Evolutionary conservation across 2,888 invertebrate species (phyloP).

Genomic region (Aporophyla nigra): DNA sequence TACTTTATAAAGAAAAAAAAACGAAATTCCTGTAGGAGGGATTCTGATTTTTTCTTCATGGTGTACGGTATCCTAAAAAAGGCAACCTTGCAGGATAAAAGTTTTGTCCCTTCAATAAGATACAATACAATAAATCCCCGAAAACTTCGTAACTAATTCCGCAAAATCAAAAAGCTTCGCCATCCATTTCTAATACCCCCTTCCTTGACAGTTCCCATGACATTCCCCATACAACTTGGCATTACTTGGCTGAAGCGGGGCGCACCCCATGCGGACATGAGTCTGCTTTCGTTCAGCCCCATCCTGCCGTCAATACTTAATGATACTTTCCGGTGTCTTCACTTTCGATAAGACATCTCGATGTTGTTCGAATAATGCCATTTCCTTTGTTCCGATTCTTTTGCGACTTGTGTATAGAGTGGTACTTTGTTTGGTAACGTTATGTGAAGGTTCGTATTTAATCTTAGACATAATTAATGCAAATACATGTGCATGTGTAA

Average conservation of each 20-base stretch:
- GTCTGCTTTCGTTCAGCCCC: conserved; percentile 71
- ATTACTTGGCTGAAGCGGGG: conserved; percentile 49
- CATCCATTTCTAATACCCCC: conserved; percentile 28
- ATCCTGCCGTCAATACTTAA: conserved; percentile 75
- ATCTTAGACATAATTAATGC: too few species aligned
- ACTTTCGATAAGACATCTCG: conserved; percentile 64
- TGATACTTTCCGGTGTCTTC: conserved; percentile 72
- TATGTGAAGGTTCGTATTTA: neutral
- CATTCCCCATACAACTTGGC: conserved; percentile 46
- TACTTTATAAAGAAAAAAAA: too few species aligned
- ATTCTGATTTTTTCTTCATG: too few species aligned
- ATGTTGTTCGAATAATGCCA: conserved; percentile 64
- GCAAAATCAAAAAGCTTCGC: neutral
- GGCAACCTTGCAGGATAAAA: too few species aligned
- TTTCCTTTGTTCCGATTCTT: conserved; percentile 56
- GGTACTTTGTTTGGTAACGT: conserved; percentile 14
- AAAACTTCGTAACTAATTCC: conserved; percentile 5
- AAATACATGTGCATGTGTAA: too few species aligned
- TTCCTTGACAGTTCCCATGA: conserved; percentile 37
- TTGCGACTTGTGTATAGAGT: conserved; percentile 30
- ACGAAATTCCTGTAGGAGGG: too few species aligned
- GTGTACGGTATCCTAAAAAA: too few species aligned
- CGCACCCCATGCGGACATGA: conserved; percentile 76
- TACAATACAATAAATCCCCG: too few species aligned
- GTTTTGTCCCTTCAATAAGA: too few species aligned